Conservation (phyloP, 2,113 vertebrate genomes). For the Petrocephalus microphthalmus region DNA sequence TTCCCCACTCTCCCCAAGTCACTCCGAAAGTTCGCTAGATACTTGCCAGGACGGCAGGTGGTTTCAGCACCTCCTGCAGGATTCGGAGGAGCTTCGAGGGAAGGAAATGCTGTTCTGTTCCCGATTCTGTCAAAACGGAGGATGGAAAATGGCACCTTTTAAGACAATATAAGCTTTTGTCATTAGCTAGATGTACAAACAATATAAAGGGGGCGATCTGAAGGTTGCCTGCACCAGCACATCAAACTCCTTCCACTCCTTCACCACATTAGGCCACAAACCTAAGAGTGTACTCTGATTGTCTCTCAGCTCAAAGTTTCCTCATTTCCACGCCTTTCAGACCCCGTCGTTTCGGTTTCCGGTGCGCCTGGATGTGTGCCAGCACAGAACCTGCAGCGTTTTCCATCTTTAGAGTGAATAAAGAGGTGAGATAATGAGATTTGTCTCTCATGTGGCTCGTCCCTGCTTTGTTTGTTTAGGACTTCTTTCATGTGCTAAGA, state of each 20-base stretch:
- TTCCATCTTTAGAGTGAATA: conserved; percentile 1
- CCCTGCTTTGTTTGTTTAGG: background rate
- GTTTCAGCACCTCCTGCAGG: background rate
- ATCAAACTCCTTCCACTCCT: background rate
- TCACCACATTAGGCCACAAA: background rate
- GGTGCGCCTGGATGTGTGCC: background rate
- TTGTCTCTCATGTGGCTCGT: background rate
- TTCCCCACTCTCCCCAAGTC: background rate
- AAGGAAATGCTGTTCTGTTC: background rate
- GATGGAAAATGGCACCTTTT: background rate
- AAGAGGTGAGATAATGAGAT: conserved; percentile 17
- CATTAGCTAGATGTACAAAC: background rate
- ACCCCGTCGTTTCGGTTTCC: background rate
- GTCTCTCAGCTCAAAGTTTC: background rate
- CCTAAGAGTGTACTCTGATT: background rate
- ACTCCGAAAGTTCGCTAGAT: background rate
- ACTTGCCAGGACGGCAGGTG: background rate
- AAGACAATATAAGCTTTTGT: background rate
- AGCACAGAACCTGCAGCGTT: background rate
- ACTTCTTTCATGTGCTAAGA: background rate
- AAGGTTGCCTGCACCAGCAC: background rate
- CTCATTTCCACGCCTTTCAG: background rate
- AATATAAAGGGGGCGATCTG: background rate
- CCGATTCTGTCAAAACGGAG: background rate
- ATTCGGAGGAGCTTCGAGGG: background rate